Evolutionary conservation across 2,113 vertebrate species (phyloP).

Genomic region (Mobula birostris): DNA sequence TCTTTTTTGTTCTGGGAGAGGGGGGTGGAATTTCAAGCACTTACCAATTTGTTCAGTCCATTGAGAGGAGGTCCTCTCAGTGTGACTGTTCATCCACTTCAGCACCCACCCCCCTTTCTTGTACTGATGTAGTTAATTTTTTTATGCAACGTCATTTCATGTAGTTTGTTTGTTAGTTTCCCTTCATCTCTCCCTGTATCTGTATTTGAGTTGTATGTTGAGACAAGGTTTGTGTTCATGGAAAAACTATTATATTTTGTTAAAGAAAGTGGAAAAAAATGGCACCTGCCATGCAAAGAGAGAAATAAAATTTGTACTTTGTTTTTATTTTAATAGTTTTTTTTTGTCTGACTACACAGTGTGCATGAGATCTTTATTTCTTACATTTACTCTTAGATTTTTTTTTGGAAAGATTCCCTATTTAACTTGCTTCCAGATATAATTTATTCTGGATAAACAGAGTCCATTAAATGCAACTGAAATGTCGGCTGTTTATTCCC

Average conservation of each 20-base stretch:
- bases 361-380: not conserved
- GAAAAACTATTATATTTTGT: conserved; percentile 95
- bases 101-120: not conserved
- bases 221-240: conserved; percentile 64
- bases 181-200: conserved; percentile 23
- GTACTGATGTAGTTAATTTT: conserved; percentile 45
- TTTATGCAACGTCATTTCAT: conserved; percentile 44
- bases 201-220: not conserved
- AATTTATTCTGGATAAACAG: too few species aligned
- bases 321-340: conserved; percentile 63
- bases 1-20: conserved; percentile 12
- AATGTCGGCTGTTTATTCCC: too few species aligned
- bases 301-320: conserved; percentile 99
- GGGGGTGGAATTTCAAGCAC: conserved; percentile 22
- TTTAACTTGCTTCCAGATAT: too few species aligned
- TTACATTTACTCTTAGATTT: too few species aligned
- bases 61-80: not conserved
- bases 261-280: conserved; percentile 70
- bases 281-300: conserved; percentile 98
- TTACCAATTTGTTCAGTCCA: conserved; percentile 36
- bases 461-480: too few species aligned
- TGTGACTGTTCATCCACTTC: conserved; percentile 28
- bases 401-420: too few species aligned
- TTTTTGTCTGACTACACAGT: not conserved
- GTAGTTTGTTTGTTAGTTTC: conserved; percentile 41